These are phyloP conservation scores for Sminthopsis crassicaudata DNA, from an alignment of 2,113 vertebrate genomes.

Conservation along the genomic window DNA sequence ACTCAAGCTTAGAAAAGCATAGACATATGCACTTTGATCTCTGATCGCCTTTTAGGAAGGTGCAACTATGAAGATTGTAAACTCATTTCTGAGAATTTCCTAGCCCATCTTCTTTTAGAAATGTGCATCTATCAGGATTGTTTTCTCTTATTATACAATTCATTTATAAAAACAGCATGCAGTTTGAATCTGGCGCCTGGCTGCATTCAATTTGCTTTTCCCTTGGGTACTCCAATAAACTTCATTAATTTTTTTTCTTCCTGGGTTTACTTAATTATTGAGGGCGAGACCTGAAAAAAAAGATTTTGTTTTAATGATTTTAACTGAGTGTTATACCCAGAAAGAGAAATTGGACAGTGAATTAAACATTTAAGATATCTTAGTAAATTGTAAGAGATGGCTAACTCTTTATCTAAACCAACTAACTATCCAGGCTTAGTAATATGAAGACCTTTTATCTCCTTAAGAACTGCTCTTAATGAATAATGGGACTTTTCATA, in stretches of 20 bases:
- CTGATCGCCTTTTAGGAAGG: neutral
- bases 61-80: no score
- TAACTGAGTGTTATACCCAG: neutral
- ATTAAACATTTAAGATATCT: neutral
- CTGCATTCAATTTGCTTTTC: neutral
- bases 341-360: neutral
- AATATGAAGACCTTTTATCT: neutral
- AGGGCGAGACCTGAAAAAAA: no score
- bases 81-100: no score
- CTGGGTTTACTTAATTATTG: neutral
- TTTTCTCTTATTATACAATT: neutral
- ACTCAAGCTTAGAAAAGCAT: neutral
- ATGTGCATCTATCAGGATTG: neutral
- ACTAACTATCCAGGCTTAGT: neutral
- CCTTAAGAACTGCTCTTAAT: neutral
- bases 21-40: neutral
- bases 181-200: neutral
- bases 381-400: neutral
- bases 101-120: neutral
- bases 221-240: neutral
- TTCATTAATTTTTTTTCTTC: neutral
- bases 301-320: neutral
- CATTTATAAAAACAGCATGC: neutral
- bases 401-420: neutral
- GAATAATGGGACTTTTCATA: neutral